Conservation (phyloP, 1,140 invertebrate genomes). For the Platorchestia sp. region DNA sequence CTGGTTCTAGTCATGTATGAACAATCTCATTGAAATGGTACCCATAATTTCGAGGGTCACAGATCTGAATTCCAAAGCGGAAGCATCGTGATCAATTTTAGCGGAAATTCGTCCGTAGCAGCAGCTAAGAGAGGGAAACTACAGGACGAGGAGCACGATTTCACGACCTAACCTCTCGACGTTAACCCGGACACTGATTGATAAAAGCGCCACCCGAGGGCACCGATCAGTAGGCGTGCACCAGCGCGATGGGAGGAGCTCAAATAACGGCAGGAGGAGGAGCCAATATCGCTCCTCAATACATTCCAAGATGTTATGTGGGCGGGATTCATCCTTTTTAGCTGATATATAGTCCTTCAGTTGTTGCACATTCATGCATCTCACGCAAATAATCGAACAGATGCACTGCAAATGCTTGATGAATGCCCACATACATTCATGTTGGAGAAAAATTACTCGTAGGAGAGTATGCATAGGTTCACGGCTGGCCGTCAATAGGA, state of each 20-base stretch:
- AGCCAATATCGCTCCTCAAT: conserved; percentile 45
- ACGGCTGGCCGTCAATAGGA: not conserved
- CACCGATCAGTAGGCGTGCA: conserved; percentile 41
- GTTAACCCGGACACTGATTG: conserved; percentile 55
- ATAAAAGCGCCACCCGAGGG: conserved; percentile 55
- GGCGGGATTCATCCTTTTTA: conserved; percentile 54
- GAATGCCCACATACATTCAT: not conserved
- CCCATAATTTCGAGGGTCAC: not conserved
- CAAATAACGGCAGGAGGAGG: conserved; percentile 23
- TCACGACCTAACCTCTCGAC: conserved; percentile 47
- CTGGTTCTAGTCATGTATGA: not conserved
- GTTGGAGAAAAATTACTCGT: not conserved
- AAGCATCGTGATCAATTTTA: conserved; percentile 45
- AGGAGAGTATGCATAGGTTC: not conserved
- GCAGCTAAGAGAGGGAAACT: conserved; percentile 17
- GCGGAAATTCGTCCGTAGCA: conserved; percentile 3
- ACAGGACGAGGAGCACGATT: conserved; percentile 22
- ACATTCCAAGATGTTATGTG: conserved; percentile 55
- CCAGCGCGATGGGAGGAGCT: not conserved
- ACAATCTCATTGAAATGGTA: not conserved
- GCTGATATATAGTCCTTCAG: conserved; percentile 41
- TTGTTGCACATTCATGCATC: conserved; percentile 15
- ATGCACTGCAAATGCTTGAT: not conserved
- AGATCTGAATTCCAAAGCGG: not conserved
- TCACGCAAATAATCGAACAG: not conserved